Evolutionary conservation across 1,140 invertebrate genomes (phyloP), one percentile per base, ranked within the genome.

Genomic region (Colletes gigas): DNA sequence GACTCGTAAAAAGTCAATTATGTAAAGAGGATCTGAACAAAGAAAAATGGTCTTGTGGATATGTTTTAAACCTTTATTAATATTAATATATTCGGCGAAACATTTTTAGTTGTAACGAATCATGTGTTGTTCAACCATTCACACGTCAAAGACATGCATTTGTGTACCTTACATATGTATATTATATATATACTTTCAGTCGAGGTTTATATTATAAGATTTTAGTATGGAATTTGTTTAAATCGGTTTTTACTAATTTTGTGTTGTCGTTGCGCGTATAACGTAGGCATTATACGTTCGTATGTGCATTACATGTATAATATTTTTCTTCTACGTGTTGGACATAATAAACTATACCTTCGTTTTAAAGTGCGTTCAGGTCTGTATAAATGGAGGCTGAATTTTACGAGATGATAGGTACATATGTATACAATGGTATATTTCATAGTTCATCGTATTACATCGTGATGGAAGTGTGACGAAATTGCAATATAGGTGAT

Each of bases 281-380:
- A 41, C 10, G n/a, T 68, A 30, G 17, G 66, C 4, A 14, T 55
- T 66, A 63, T 19, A 55, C 44, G 50, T 21, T n/a, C 73, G 62
- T 71, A 74, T 69, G 59, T 59, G 54, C 62, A 44, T 66, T 44
- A 70, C 62, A 78, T 84, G 57, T 84, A 79, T 39, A 12, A 84
- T 57, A 63, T 19, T 71, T 77, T 74, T 66, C 55, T 83, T 85
- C 67, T 83, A 81, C 65, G 71, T 83, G 70, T 80, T 74, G 62
- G 55, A 71, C 52, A 70, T 69, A 85, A 85, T 84, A 84, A 84
- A 84, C 57, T 72, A 79, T 84, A 84, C 72, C 70, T 84, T 82
- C 67, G 65, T 79, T 85, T 81, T 19, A 30, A 84, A 67, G 21
- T 17, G 10, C 30, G 19, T 60, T 15, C 15, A 82, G 19, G 39